Conservation (phyloP, 1,140 invertebrate genomes). For the Panulirus ornatus region DNA sequence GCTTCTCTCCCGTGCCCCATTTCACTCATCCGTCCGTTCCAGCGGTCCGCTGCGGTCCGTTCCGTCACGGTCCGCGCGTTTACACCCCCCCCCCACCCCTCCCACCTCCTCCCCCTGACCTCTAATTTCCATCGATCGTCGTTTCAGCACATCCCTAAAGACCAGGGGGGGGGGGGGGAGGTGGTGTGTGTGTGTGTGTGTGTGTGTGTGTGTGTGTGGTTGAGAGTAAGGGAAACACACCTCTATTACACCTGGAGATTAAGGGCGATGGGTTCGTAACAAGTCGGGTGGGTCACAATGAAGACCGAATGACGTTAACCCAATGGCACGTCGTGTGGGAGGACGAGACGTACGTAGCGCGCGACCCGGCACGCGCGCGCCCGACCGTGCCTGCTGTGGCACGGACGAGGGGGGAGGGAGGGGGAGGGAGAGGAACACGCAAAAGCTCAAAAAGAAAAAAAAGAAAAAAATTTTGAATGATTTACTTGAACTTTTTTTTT, state of each 20-base stretch:
- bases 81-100: background rate
- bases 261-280: no score
- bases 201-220: no score
- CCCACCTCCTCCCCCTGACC: background rate
- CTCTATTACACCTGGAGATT: background rate
- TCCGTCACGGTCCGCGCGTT: no score
- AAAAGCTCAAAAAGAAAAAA: conserved; percentile 14
- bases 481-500: no score
- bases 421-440: background rate
- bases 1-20: no score
- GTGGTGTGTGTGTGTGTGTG: no score
- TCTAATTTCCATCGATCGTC: conserved; percentile 48
- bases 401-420: background rate
- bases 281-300: conserved; percentile 49
- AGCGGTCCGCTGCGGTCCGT: no score
- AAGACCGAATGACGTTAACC: conserved; percentile 51
- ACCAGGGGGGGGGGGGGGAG: no score
- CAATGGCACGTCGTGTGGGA: conserved; percentile 19
- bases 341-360: conserved; percentile 13
- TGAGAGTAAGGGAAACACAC: background rate
- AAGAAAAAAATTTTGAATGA: background rate
- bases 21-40: no score
- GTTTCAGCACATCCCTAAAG: conserved; percentile 1
- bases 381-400: background rate
- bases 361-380: background rate